A percentile compares a stretch with the other conserved stretches of the same genome.
These are phyloP conservation scores for Atta texana DNA, from an alignment of 1,140 invertebrate species.

Conservation along the genomic window DNA sequence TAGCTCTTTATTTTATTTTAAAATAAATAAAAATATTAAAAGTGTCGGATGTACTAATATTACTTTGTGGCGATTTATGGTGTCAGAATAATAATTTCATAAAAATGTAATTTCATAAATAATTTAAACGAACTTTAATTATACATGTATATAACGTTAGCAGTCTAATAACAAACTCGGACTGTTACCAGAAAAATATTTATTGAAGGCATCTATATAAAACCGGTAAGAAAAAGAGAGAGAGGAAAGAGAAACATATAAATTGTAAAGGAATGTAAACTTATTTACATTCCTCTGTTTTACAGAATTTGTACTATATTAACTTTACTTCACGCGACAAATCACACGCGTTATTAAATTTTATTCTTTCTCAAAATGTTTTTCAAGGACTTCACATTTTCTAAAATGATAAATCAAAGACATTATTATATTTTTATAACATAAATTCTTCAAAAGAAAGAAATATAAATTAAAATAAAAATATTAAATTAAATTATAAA, in stretches of 20 bases:
- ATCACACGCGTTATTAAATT: not conserved
- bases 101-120: not conserved
- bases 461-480: not conserved
- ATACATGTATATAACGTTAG: not conserved
- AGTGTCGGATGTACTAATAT: not conserved
- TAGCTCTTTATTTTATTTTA: not conserved
- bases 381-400: not conserved
- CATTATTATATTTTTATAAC: not conserved
- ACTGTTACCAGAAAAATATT: not conserved
- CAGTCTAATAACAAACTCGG: not conserved
- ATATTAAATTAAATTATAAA: not conserved
- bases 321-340: not conserved
- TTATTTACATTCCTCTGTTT: not conserved
- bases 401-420: not conserved
- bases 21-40: not conserved
- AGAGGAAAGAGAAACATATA: not conserved
- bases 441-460: not conserved
- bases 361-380: not conserved
- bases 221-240: not conserved
- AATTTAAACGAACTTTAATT: conserved; percentile 14
- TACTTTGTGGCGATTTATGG: not conserved
- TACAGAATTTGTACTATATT: not conserved
- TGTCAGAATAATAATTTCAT: not conserved
- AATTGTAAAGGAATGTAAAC: conserved; percentile 8
- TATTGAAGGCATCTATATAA: conserved; percentile 4